Base-by-base conservation (phyloP, 2,888 invertebrate genomes). In the Cyrtodaria siliqua region DNA sequence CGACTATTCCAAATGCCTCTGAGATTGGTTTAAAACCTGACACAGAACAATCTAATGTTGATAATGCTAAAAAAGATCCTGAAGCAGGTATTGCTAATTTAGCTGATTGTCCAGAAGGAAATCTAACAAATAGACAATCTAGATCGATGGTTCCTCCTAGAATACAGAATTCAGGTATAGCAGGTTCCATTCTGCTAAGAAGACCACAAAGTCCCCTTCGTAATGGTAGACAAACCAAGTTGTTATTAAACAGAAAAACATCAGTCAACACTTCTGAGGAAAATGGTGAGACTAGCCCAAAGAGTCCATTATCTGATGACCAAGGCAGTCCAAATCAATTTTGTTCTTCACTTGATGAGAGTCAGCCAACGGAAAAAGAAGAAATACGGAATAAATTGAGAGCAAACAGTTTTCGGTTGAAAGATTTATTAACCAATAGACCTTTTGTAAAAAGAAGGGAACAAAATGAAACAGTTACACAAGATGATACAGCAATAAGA, bases 361-460 rank as follows among this genome's bases (percentile, higher is more conserved):
- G 47, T 61, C 49, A 33, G 20, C 33, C 52, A 27, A 59, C 67
- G 60, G 80, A 80, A 18, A 81, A 62, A 66, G 64, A 40, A 20
- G 77, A 73, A 24, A 71, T 81, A 33, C 70, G 77, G 60, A 77
- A 81, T 33, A 77, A 81, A 56, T 59, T 81, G 23, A 59, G 81
- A 56, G 71, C 70, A 24, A 81, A 77, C 38, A 81, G 81, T 49
- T 81, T 81, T 50, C 57, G 81, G 56, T 53, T 81, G 20, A 81
- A 81, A 27, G 81, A 81, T 42, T 60, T 81, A 18, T 50, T 81
- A 16, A 69, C 67, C 24, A 78, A 78, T 49, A 71, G 75, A 61
- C 80, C 80, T 18, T 69, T 66, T 60, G 62, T 68, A 23, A 74
- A 63, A 33, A n/a, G 55, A 26, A 61, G 44, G 33, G 62, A 68